Base-by-base conservation (phyloP, 2,797 vertebrate genomes). In the Syncerus caffer region DNA sequence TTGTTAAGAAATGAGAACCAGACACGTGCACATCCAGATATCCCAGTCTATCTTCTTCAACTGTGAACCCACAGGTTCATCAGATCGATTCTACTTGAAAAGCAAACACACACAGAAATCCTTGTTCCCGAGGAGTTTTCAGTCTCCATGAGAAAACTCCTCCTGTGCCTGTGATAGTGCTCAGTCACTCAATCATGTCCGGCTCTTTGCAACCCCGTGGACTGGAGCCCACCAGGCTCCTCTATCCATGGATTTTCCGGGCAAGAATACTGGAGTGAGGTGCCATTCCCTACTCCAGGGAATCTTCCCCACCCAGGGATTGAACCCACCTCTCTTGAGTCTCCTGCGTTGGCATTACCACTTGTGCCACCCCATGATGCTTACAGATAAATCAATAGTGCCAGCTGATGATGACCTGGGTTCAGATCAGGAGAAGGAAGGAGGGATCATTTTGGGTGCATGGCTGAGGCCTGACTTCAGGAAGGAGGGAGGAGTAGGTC, bases 1-100 rank as follows among this genome's bases (percentile, higher is more conserved):
- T 84, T 94, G n/a, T 96, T 91, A 82, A 42, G 38, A 85, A 92
- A 27, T 12, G 34, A 85, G 53, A 85, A 45, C 64, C 58, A 8
- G 47, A 19, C 16, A 16, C 27, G 2, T 78, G 58, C 29, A n/a
- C 13, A 14, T 50, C 45, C 34, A 27, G 21, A 27, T 47, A 19
- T 19, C n/a, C 13, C 51, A 10, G 11, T 21, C 25, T 23, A 31
- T 23, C 50, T 82, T 76, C 71, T 53, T 0, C 19, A 15, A 25
- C 57, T 53, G 21, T 67, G 55, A 55, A 17, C 57, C 51, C 47
- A 12, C 23, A 34, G 1, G 27, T 89, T 58, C 27, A 47, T 57
- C 74, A 84, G 34, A 83, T 92, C 29, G 6, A 23, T 95, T 91
- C 45, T 55, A 27, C 23, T 3, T n/a, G 29, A 47, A 62, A 51